Conservation (phyloP, 2,113 vertebrate species). For the Hylia prasina region DNA sequence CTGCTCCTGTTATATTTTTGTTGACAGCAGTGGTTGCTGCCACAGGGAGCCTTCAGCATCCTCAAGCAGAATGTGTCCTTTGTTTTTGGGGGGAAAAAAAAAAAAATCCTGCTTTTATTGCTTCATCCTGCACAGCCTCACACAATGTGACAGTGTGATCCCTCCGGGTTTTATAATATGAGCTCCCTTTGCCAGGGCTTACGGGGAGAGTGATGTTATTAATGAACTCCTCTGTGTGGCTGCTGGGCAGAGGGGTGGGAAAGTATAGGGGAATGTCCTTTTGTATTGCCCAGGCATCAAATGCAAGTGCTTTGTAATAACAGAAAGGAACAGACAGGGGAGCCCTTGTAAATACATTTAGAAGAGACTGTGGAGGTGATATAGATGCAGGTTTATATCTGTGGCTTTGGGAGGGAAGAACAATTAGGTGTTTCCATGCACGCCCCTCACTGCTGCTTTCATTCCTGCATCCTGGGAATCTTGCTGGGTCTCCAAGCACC, state of each 20-base stretch:
- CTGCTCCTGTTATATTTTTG: neutral
- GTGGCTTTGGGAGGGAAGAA: neutral
- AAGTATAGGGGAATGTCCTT: neutral
- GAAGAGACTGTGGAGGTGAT: neutral
- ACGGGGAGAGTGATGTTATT: neutral
- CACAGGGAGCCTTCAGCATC: neutral
- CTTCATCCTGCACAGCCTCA: neutral
- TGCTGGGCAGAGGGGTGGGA: neutral
- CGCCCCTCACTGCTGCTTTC: accelerated
- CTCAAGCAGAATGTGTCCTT: neutral
- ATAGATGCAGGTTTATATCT: neutral
- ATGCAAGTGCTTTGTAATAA: neutral
- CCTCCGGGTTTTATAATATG: neutral
- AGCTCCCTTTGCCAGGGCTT: neutral
- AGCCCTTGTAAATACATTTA: slow-evolving; percentile 33
- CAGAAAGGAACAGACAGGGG: slow-evolving; percentile 28
- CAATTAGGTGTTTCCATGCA: neutral
- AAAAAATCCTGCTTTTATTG: neutral
- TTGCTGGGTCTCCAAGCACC: neutral
- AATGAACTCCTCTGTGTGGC: neutral
- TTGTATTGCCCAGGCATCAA: neutral
- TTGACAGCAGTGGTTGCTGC: neutral
- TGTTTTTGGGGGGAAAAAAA: neutral
- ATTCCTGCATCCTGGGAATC: neutral
- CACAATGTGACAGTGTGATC: neutral